phyloP scores from a whole-genome alignment of 2,797 vertebrate species.

The Ambastaia sidthimunki region DNA sequence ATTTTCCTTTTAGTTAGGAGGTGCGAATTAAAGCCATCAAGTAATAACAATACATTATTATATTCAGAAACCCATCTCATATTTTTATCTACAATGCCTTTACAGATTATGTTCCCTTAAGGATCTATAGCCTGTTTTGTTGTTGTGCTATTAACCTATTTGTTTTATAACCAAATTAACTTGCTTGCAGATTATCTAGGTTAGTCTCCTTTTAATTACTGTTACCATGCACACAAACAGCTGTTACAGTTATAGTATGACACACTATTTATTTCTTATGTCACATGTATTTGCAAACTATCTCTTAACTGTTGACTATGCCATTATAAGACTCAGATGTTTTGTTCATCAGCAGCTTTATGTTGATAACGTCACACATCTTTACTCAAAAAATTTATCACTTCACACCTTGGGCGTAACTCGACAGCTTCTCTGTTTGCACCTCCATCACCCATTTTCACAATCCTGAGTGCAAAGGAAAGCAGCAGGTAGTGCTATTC shows the following conservation, averaged over 20 bases:
- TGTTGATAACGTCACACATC: too few relatives aligned
- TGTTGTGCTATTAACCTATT: conserved; percentile 6
- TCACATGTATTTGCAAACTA: too few relatives aligned
- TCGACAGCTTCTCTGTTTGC: too few relatives aligned
- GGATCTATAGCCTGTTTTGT: conserved; percentile 1
- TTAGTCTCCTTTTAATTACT: neutral
- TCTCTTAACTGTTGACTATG: neutral
- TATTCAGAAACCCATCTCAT: conserved; percentile 12
- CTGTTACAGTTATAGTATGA: conserved; percentile 9
- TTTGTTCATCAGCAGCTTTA: neutral
- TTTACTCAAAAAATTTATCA: neutral
- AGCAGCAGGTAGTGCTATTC: conserved; percentile 52
- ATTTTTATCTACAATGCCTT: neutral
- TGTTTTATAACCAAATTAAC: conserved; percentile 8
- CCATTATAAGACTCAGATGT: neutral
- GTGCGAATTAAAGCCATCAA: conserved; percentile 18
- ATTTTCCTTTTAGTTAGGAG: conserved; percentile 5
- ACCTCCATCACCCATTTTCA: neutral
- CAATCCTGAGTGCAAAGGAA: neutral
- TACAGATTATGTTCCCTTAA: neutral
- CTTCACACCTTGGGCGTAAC: neutral
- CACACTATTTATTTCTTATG: neutral
- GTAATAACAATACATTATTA: conserved; percentile 1
- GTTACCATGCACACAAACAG: conserved; percentile 20
- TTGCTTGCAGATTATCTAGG: conserved; percentile 4